Percentiles rank a stretch among this genome's conserved stretches.
These are phyloP conservation scores for Notodonta ziczac DNA, from an alignment of 2,888 invertebrate species.

Conservation along the genomic window DNA sequence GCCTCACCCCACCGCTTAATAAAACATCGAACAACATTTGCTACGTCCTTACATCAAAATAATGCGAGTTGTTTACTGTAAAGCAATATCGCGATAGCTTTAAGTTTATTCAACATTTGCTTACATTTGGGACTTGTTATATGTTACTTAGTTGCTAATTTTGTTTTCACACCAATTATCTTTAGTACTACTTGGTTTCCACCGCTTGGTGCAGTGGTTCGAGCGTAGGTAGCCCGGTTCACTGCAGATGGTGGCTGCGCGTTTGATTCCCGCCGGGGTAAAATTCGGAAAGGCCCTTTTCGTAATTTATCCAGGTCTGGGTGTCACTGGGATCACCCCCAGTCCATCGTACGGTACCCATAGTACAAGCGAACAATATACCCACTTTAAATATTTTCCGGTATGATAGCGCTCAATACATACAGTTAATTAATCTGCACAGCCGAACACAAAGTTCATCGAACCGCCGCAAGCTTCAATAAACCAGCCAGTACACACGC, in stretches of 20 bases:
- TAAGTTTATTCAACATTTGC: conserved; percentile 19
- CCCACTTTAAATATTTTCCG: not conserved
- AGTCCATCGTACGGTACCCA: no score
- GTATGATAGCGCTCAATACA: conserved; percentile 1
- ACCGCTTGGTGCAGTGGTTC: no score
- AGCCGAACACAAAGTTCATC: conserved; percentile 24
- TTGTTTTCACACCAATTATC: no score
- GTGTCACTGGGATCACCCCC: no score
- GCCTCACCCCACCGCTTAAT: conserved; percentile 20
- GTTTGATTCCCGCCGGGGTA: no score
- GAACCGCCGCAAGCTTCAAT: conserved; percentile 5
- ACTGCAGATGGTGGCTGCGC: no score
- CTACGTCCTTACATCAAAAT: conserved; percentile 23
- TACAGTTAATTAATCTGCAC: conserved; percentile 20
- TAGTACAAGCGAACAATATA: no score
- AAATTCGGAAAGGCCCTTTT: no score
- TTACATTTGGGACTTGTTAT: not conserved
- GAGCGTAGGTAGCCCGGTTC: no score
- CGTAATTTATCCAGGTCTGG: no score
- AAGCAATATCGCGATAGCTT: conserved; percentile 16
- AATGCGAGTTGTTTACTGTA: conserved; percentile 26
- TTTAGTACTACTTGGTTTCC: no score
- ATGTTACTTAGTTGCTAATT: no score
- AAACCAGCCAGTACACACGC: conserved; percentile 7
- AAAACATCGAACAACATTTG: conserved; percentile 36